Evolutionary conservation across 2,113 vertebrate genomes (phyloP).

Genomic region (Protobothrops flavoviridis): DNA sequence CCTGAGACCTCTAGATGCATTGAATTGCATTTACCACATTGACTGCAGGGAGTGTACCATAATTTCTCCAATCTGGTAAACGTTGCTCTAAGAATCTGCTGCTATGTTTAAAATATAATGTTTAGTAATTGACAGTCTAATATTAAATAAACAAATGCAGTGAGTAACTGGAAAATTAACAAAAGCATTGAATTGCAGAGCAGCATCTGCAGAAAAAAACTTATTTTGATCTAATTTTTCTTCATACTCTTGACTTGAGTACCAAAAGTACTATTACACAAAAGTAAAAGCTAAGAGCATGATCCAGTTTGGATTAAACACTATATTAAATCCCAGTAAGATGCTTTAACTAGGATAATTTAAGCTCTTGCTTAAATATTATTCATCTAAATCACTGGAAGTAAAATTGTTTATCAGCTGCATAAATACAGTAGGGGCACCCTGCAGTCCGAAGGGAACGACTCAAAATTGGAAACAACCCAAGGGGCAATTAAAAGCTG

Average conservation of each 20-base stretch:
- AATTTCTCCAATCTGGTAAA: neutral
- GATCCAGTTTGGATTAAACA: neutral
- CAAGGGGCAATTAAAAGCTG: no score
- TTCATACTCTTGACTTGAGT: neutral
- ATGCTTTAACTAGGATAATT: neutral
- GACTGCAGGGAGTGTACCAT: neutral
- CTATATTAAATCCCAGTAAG: neutral
- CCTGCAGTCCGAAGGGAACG: no score
- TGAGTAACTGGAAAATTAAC: neutral
- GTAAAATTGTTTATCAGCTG: neutral
- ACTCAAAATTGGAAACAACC: no score
- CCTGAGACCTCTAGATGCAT: neutral
- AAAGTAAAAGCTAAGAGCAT: neutral
- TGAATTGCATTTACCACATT: neutral
- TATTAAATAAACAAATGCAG: neutral
- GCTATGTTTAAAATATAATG: neutral
- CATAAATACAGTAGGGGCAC: no score
- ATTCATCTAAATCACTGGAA: neutral
- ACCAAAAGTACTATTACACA: neutral
- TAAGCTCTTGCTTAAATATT: neutral
- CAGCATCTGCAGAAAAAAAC: neutral
- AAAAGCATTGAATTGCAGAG: neutral
- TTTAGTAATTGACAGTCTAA: neutral
- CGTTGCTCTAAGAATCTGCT: neutral
- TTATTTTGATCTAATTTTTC: neutral